These are phyloP conservation scores for Grus americana DNA, from an alignment of 2,113 vertebrate species.

Conservation along the genomic window DNA sequence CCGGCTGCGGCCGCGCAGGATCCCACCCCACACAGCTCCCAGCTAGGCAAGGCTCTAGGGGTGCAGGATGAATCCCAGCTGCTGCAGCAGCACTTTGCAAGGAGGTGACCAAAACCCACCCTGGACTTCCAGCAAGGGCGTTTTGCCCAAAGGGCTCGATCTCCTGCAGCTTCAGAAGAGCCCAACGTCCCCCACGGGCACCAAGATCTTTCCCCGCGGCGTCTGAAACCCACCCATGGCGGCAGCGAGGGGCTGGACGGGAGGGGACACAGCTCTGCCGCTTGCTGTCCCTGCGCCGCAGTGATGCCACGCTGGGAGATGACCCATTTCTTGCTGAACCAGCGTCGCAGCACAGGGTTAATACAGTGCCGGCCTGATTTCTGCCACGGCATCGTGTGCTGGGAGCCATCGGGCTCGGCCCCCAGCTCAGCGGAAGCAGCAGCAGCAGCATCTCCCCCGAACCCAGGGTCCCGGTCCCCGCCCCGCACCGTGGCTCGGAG, in stretches of 20 bases:
- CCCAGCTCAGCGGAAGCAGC: neutral
- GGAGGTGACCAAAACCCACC: neutral
- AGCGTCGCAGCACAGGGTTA: neutral
- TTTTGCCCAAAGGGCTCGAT: neutral
- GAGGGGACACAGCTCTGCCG: neutral
- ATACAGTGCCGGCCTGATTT: fast-evolving
- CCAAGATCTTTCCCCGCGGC: fast-evolving
- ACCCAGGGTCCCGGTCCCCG: fast-evolving
- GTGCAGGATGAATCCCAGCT: neutral
- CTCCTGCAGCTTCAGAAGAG: neutral
- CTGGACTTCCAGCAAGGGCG: neutral
- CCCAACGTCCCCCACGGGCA: fast-evolving
- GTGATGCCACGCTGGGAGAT: neutral
- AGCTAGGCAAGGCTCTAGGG: neutral
- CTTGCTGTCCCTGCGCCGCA: neutral
- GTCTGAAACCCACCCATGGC: fast-evolving
- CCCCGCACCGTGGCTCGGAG: fast-evolving
- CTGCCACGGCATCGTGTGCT: neutral
- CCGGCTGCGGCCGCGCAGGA: neutral
- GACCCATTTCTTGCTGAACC: neutral
- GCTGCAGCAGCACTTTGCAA: neutral
- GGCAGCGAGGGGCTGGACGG: neutral
- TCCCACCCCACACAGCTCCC: neutral
- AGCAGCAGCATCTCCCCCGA: neutral
- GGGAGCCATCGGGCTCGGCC: neutral